Evolutionary conservation across 2,888 invertebrate species (phyloP).

Genomic region (Toxonevra muliebris): DNA sequence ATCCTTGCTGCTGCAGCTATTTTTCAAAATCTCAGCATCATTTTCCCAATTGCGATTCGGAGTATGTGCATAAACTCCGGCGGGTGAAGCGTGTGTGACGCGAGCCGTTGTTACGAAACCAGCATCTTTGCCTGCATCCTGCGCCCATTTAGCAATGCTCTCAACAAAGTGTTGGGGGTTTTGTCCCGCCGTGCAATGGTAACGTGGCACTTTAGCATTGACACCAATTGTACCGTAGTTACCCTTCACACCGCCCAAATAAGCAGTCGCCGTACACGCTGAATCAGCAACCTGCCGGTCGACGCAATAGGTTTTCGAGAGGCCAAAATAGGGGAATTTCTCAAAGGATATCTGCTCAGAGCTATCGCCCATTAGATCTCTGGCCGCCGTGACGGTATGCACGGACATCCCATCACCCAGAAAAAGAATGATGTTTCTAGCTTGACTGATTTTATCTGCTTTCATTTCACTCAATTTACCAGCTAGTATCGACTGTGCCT

Average conservation of each 20-base stretch:
- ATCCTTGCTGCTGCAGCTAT: constrained; percentile 61
- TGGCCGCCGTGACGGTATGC: constrained; percentile 73
- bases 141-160: constrained; percentile 78
- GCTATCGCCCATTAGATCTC: constrained; percentile 73
- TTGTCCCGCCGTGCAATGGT: constrained; percentile 72
- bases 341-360: constrained; percentile 72
- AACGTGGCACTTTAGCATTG: constrained; percentile 71
- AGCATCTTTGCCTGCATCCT: constrained; percentile 71
- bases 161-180: constrained; percentile 69
- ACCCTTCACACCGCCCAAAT: constrained; percentile 80
- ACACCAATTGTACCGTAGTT: constrained; percentile 81
- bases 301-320: constrained; percentile 77
- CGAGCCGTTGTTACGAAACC: constrained; percentile 80
- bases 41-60: constrained; percentile 78
- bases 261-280: constrained; percentile 84
- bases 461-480: constrained; percentile 49
- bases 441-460: constrained; percentile 48
- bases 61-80: constrained; percentile 76
- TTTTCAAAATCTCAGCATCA: constrained; percentile 70
- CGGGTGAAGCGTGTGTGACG: constrained; percentile 83
- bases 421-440: constrained; percentile 75
- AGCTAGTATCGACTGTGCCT: constrained; percentile 55
- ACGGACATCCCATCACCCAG: constrained; percentile 83
- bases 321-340: constrained; percentile 68
- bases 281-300: constrained; percentile 84